Conservation (phyloP, 2,888 invertebrate genomes). For the Hesperia comma region DNA sequence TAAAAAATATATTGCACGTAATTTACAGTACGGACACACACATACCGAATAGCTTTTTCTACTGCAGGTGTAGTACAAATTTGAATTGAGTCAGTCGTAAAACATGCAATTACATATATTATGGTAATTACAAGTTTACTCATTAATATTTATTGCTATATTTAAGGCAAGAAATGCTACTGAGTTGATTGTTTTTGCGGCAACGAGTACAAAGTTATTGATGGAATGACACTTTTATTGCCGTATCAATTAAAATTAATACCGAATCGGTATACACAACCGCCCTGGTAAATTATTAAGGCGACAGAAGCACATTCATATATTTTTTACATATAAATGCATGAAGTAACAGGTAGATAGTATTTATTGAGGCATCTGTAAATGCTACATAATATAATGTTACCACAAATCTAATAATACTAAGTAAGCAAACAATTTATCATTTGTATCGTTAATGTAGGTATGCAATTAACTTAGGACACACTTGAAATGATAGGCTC, state of each 20-base stretch:
- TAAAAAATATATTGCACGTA: background rate
- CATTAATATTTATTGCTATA: slow-evolving; percentile 34
- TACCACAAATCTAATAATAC: no score
- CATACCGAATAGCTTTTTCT: slow-evolving; percentile 7
- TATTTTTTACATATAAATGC: background rate
- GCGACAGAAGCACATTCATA: background rate
- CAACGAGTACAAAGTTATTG: slow-evolving; percentile 13
- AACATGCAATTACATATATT: slow-evolving; percentile 27
- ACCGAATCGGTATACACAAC: slow-evolving; percentile 1
- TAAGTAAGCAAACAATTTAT: no score
- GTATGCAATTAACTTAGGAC: no score
- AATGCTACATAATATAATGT: no score
- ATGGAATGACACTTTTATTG: slow-evolving; percentile 30
- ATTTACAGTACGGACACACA: slow-evolving; percentile 9
- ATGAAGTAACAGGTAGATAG: no score
- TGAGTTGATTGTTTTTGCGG: slow-evolving; percentile 11
- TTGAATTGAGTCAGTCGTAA: slow-evolving; percentile 27
- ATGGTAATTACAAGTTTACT: slow-evolving; percentile 28
- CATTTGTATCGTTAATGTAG: no score
- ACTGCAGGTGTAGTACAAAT: slow-evolving; percentile 30
- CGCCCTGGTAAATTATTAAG: background rate
- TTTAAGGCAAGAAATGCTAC: slow-evolving; percentile 13
- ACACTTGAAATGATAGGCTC: no score
- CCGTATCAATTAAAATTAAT: slow-evolving; percentile 20
- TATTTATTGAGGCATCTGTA: no score